Base-by-base conservation (phyloP, 2,888 invertebrate species). In the Lasius platythorax region DNA sequence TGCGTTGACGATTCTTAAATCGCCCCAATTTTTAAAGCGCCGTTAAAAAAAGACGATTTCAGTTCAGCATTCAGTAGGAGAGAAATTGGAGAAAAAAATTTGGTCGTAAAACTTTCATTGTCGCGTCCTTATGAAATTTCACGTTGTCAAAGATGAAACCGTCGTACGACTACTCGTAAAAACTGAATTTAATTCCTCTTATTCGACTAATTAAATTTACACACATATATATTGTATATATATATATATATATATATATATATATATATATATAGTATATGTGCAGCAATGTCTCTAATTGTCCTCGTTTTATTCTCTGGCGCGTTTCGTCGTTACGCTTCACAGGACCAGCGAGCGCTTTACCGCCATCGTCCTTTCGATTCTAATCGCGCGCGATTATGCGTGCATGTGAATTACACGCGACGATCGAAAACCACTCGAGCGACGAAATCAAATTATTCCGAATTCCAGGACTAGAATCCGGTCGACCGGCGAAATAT, bases 371-470 rank as follows among this genome's bases (percentile, higher is more conserved):
- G 46, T 79, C 78, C 79, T 79, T 79, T 70, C 79, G 79, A 61
- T 79, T 61, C 79, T 79, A 79, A 72, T 79, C 79, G 79, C 12
- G 72, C 61, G 78, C 78, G 67, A 81, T 81, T 81, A 81, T 81
- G 79, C 70, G 72, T 61, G 50, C 79, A 70, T 46, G 79, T 61
- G 50, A 72, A 72, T 81, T 81, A 81, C 79, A 37, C 61, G 33
- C 56, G 68, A 11, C 56, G 66, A 56, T 40, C 56, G 58, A 58
- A 53, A 53, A 70, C 58, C 61, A 23, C 61, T 61, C 61, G 46
- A 46, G 43, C 43, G 43, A 23, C 72, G 15, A 72, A 81, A 81
- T 81, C 79, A 30, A 72, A 81, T 81, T 81, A 72, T 61, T 43
- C 72, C 18, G 9, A 72, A 72, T 50, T 72, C 46, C 72, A 1